These are phyloP conservation scores for Hypsibius dujardini DNA, from an alignment of 1,140 invertebrate species.

Conservation along the genomic window DNA sequence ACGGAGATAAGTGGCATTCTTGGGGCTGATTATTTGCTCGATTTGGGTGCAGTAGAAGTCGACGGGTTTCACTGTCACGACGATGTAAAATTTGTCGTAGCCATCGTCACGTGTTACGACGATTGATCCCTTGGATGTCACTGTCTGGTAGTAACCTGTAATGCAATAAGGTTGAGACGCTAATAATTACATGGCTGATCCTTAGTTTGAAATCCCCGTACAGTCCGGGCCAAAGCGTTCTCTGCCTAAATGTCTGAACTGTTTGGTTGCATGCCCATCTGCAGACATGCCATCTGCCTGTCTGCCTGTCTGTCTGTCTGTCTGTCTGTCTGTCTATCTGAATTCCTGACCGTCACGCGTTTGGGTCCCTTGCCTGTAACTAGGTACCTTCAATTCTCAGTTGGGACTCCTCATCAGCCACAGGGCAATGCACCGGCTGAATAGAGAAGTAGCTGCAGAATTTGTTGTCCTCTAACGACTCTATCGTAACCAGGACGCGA, in stretches of 20 bases:
- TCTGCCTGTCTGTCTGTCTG: too few relatives aligned
- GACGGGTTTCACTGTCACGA: conserved; percentile 28
- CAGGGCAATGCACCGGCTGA: conserved; percentile 46
- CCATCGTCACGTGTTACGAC: conserved; percentile 35
- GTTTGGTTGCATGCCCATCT: too few relatives aligned
- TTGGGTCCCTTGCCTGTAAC: too few relatives aligned
- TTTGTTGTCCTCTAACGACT: neutral
- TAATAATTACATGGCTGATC: too few relatives aligned
- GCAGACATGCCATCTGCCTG: too few relatives aligned
- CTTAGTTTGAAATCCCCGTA: too few relatives aligned
- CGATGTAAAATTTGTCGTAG: conserved; percentile 25
- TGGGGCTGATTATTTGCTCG: conserved; percentile 21
- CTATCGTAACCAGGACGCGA: conserved; percentile 41
- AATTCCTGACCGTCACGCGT: too few relatives aligned
- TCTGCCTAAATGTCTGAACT: too few relatives aligned
- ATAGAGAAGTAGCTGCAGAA: conserved; percentile 1
- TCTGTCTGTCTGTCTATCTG: neutral
- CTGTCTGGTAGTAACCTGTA: conserved; percentile 51
- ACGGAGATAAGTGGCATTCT: neutral
- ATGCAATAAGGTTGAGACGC: too few relatives aligned
- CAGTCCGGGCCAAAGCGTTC: too few relatives aligned
- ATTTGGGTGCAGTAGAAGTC: conserved; percentile 27
- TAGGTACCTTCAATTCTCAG: neutral
- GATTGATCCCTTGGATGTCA: conserved; percentile 50
- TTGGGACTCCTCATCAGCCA: conserved; percentile 23